phyloP scores from a whole-genome alignment of 2,888 invertebrate genomes.

The Elegia similella region DNA sequence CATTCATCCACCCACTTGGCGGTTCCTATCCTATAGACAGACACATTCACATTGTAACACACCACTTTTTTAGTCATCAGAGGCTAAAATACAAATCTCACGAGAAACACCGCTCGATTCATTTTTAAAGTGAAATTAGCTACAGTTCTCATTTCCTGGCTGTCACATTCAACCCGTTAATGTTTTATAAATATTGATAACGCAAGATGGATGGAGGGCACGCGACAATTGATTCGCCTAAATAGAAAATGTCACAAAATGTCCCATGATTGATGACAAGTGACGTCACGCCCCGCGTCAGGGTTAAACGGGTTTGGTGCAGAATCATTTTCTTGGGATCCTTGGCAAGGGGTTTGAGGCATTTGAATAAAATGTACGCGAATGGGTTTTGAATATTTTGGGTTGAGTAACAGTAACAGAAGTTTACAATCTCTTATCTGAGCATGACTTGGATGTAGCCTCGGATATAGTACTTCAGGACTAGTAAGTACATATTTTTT shows the following conservation, averaged over 20 bases:
- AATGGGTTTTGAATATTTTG: too few species aligned
- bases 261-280: conserved; percentile 64
- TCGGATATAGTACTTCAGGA: too few species aligned
- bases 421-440: too few species aligned
- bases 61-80: neutral
- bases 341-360: conserved; percentile 15
- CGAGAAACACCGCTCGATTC: neutral
- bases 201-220: conserved; percentile 71
- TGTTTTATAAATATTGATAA: conserved; percentile 71
- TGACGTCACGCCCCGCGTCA: conserved; percentile 62
- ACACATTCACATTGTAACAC: neutral
- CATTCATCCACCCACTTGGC: too few species aligned
- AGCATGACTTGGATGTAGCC: too few species aligned
- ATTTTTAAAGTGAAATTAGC: conserved; percentile 5
- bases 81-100: neutral
- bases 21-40: neutral
- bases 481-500: too few species aligned
- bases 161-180: conserved; percentile 45
- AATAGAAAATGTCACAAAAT: conserved; percentile 47
- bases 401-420: too few species aligned
- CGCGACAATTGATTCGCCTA: conserved; percentile 78
- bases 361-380: neutral
- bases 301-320: conserved; percentile 49
- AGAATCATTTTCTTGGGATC: conserved; percentile 45
- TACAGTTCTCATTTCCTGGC: conserved; percentile 43